A percentile compares a stretch with the other conserved stretches of the same genome.
These are phyloP conservation scores for Chrysogorgia sp. DNA, from an alignment of 92 coral and sea anemone genomes.

Conservation along the genomic window DNA sequence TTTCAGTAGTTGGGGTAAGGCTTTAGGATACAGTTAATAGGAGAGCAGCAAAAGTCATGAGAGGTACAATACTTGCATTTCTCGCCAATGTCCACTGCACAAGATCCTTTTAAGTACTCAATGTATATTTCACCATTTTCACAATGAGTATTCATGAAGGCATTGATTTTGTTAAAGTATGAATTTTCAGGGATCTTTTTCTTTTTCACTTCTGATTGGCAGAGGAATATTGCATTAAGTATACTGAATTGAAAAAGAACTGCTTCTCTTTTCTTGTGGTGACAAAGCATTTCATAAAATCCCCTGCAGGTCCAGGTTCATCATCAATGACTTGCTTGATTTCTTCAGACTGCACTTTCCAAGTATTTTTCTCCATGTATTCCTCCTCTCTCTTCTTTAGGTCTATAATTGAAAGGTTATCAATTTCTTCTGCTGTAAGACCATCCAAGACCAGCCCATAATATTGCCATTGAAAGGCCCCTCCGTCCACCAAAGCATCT, in stretches of 20 bases:
- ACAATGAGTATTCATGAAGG: conserved; percentile 40
- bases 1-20: conserved; percentile 68
- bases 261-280: too few species aligned
- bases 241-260: too few species aligned
- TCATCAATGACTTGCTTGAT: conserved; percentile 60
- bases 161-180: background rate
- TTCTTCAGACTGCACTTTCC: conserved; percentile 64
- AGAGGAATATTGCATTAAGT: background rate
- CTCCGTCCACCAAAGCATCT: conserved; percentile 67
- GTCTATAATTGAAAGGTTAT: conserved; percentile 51
- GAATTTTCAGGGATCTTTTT: background rate
- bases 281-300: conserved; percentile 49
- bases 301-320: conserved; percentile 73
- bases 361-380: conserved; percentile 64
- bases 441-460: conserved; percentile 53
- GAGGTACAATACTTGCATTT: conserved; percentile 56
- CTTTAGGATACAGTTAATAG: conserved; percentile 53
- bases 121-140: conserved; percentile 64
- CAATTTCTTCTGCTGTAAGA: conserved; percentile 47
- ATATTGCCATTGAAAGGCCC: conserved; percentile 61
- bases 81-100: conserved; percentile 37
- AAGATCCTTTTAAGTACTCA: conserved; percentile 57
- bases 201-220: background rate
- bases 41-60: conserved; percentile 53
- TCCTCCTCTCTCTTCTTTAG: conserved; percentile 54